Evolutionary conservation across 2,797 vertebrate species (phyloP), one percentile per base, ranked within the genome.

Genomic region (Coranthus polyacanthus): DNA sequence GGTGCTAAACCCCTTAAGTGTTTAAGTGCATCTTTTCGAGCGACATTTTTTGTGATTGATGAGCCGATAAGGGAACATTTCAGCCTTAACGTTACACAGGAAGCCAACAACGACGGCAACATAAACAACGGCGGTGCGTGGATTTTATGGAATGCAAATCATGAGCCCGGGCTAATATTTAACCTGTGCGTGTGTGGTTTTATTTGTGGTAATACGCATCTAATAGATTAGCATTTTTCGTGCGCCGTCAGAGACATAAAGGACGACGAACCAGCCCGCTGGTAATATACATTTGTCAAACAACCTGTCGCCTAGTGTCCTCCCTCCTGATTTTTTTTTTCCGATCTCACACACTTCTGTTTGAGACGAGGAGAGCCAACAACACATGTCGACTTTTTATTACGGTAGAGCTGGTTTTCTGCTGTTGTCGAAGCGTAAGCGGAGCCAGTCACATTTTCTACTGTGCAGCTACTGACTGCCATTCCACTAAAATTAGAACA

Each of bases 71-170:
- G 64, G n/a, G 69, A 82, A 60, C 46, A 38, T 59, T 55, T 58
- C 29, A 62, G 65, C 60, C 62, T 12, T 11, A 13, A 38, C 60
- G 47, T 37, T 18, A 39, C 66, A 82, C 79, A 84, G 88, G 87
- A 90, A 89, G 86, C 73, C 73, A 56, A 39, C 56, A 43, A 47
- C 61, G 55, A 69, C 61, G 37, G 75, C 72, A 64, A 70, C 67
- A 72, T 50, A 68, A 84, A 78, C 81, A 80, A 4, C 72, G 8
- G 63, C 45, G 24, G 62, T 49, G 72, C 64, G 58, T 53, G 37
- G 52, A 49, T 54, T 54, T 54, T 41, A 21, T 29, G 65, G 67
- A 57, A 57, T 41, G 61, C 49, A 13, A 53, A 57, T 16, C 58
- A 54, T 44, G 72, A 63, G 43, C 41, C 41, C 51, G 11, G 65